Evolutionary conservation across 2,797 vertebrate species (phyloP).

Genomic region (Halcyon leucocephala): DNA sequence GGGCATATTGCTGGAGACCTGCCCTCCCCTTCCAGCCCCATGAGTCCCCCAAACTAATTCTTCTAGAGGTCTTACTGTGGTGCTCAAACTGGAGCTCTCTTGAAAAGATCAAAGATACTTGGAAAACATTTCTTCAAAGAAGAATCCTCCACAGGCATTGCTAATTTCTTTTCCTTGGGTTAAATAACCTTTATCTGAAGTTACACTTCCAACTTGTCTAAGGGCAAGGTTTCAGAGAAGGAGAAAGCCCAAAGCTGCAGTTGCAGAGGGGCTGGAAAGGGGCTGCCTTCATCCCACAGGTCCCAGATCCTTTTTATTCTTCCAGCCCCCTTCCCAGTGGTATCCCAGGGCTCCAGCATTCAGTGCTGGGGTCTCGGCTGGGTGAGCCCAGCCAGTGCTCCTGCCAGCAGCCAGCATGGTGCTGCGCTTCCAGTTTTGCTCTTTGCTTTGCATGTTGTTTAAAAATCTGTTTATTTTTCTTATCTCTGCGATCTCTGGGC

Average conservation of each 20-base stretch:
- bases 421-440: neutral
- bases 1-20: neutral
- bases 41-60: neutral
- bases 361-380: fast-evolving
- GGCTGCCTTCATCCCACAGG: fast-evolving
- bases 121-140: neutral
- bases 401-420: neutral
- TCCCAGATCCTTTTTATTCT: neutral
- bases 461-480: neutral
- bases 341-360: neutral
- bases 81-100: neutral
- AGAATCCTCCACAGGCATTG: neutral
- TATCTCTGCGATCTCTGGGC: neutral
- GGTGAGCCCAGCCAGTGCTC: neutral
- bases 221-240: neutral
- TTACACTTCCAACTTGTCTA: neutral
- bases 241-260: neutral
- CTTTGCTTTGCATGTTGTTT: neutral
- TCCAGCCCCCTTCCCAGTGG: neutral
- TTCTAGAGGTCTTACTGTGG: neutral
- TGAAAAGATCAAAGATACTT: neutral
- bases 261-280: neutral
- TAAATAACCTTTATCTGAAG: neutral
- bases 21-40: neutral
- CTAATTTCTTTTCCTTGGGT: neutral